Conservation (phyloP, 2,113 vertebrate species). For the Chaetops frenatus region DNA sequence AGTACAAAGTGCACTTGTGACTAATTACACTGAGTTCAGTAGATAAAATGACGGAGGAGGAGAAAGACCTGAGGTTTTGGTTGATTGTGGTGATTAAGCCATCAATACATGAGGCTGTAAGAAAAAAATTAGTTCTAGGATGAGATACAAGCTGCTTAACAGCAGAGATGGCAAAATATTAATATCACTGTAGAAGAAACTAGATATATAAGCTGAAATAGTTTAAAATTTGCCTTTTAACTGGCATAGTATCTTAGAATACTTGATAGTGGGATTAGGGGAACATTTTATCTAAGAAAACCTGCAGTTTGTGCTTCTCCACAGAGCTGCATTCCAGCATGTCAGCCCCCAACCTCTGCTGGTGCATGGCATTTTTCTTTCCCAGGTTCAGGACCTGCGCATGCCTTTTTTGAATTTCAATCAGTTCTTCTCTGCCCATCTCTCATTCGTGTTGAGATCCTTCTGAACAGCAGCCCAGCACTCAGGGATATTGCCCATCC, state of each 20-base stretch:
- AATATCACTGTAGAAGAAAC: not conserved
- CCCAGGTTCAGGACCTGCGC: not conserved
- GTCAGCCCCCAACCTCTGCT: not conserved
- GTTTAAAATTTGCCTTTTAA: not conserved
- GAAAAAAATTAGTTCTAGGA: not conserved
- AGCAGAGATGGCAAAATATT: not conserved
- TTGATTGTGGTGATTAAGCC: constrained; percentile 11
- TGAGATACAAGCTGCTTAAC: not conserved
- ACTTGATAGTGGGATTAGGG: not conserved
- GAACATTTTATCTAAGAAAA: not conserved
- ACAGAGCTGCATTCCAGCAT: not conserved
- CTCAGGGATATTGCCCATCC: accelerated
- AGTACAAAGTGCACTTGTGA: constrained; percentile 15
- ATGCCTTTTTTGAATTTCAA: not conserved
- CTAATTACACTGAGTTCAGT: constrained; percentile 16
- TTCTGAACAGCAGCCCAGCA: not conserved
- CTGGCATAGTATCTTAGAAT: not conserved
- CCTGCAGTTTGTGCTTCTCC: not conserved
- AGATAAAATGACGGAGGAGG: constrained; percentile 10
- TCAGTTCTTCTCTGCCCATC: not conserved
- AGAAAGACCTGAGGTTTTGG: not conserved
- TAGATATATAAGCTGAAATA: not conserved
- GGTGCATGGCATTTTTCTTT: not conserved
- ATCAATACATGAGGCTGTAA: not conserved
- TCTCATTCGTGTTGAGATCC: not conserved